Percentiles rank a stretch among this genome's conserved stretches.
Evolutionary conservation across 2,888 invertebrate genomes (phyloP).

Genomic region (Chloroclystis v-ata): DNA sequence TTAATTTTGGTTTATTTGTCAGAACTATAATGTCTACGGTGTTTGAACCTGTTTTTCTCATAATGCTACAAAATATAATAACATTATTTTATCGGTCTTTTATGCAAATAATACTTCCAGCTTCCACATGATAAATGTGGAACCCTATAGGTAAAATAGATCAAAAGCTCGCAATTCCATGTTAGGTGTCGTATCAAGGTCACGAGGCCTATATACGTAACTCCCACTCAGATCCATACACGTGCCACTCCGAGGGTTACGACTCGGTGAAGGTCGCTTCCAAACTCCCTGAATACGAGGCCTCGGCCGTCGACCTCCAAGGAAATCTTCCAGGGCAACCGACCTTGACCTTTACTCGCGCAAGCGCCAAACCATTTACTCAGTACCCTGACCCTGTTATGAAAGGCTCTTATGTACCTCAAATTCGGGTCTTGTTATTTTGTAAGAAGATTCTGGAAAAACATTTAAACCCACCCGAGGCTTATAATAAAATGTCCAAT

Average conservation of each 20-base stretch:
- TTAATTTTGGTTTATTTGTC: too few relatives aligned
- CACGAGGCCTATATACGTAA: constrained; percentile 28
- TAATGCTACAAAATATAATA: too few relatives aligned
- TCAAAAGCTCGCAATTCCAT: neutral
- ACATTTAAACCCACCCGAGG: neutral
- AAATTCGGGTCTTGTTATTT: constrained; percentile 20
- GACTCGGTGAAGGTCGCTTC: constrained; percentile 67
- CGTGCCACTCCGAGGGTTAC: constrained; percentile 60
- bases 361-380: constrained; percentile 65
- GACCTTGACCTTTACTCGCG: constrained; percentile 75
- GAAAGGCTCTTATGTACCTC: constrained; percentile 49
- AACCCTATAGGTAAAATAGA: neutral
- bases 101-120: too few relatives aligned
- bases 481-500: too few relatives aligned
- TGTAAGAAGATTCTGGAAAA: neutral
- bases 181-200: neutral
- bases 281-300: constrained; percentile 66
- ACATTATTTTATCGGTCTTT: too few relatives aligned
- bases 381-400: constrained; percentile 73
- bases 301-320: constrained; percentile 63
- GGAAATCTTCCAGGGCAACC: constrained; percentile 73
- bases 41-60: too few relatives aligned
- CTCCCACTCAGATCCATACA: constrained; percentile 59
- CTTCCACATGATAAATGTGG: too few relatives aligned
- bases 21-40: too few relatives aligned